These are phyloP conservation scores for Ciconia stormi DNA, from an alignment of 2,113 vertebrate genomes.

Conservation along the genomic window DNA sequence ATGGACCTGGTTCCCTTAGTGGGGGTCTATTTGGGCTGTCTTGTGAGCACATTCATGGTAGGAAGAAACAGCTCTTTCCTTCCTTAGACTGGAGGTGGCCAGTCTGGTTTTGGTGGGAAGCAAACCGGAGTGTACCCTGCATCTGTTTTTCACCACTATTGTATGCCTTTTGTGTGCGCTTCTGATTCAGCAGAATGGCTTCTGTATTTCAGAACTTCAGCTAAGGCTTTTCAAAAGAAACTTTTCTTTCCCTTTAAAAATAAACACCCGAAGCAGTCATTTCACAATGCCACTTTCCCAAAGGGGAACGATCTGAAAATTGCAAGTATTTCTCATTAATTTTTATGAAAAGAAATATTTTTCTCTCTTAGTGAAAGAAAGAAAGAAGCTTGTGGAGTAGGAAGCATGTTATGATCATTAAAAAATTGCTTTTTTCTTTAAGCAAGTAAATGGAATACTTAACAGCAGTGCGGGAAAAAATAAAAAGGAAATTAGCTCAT, in stretches of 20 bases:
- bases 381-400: neutral
- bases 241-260: neutral
- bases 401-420: neutral
- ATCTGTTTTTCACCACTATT: neutral
- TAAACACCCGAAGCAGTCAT: neutral
- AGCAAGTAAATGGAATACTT: neutral
- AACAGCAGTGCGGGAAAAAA: neutral
- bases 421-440: neutral
- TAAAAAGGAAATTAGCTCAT: neutral
- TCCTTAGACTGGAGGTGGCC: neutral
- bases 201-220: neutral
- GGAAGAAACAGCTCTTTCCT: neutral
- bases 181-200: neutral
- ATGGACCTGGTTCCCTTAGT: neutral
- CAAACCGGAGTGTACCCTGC: neutral
- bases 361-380: neutral
- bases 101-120: neutral
- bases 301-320: neutral
- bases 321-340: neutral
- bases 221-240: neutral
- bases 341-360: neutral
- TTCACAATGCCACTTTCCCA: neutral
- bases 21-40: neutral
- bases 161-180: neutral
- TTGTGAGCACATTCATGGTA: neutral